Conservation (phyloP, 2,888 invertebrate species). For the Sesia apiformis region DNA sequence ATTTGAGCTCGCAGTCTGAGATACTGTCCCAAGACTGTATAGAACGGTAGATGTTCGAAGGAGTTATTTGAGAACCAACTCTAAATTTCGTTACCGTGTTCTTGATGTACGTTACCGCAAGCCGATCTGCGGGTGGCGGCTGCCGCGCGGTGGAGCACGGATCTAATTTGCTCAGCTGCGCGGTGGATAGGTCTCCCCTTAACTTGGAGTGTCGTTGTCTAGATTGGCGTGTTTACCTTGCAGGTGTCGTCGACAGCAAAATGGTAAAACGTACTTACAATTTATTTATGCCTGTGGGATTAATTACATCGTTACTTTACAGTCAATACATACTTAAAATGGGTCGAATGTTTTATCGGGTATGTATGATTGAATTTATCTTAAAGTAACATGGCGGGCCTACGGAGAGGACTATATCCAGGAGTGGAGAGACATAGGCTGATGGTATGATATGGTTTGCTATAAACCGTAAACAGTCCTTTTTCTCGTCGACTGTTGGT, state of each 20-base stretch:
- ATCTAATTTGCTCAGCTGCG: not conserved
- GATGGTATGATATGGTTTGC: too few relatives aligned
- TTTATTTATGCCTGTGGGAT: too few relatives aligned
- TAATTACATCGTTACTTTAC: too few relatives aligned
- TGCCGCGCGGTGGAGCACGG: not conserved
- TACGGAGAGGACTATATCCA: too few relatives aligned
- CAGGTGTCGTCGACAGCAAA: not conserved
- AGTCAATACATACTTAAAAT: not conserved
- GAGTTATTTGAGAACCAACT: too few relatives aligned
- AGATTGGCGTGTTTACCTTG: constrained; percentile 4
- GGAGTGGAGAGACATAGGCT: too few relatives aligned
- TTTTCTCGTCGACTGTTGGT: not conserved
- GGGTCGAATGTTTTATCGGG: not conserved
- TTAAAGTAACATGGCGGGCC: not conserved
- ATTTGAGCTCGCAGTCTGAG: too few relatives aligned
- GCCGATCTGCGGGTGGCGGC: not conserved
- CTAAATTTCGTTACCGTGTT: too few relatives aligned
- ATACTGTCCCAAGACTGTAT: too few relatives aligned
- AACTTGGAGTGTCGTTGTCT: constrained; percentile 4
- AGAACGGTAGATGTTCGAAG: too few relatives aligned
- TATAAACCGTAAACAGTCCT: not conserved
- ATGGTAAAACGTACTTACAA: too few relatives aligned
- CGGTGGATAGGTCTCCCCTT: not conserved
- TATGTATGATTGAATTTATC: not conserved
- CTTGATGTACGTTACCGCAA: too few relatives aligned